Evolutionary conservation across 2,113 vertebrate genomes (phyloP).

Genomic region (Sylvicapra grimmia): DNA sequence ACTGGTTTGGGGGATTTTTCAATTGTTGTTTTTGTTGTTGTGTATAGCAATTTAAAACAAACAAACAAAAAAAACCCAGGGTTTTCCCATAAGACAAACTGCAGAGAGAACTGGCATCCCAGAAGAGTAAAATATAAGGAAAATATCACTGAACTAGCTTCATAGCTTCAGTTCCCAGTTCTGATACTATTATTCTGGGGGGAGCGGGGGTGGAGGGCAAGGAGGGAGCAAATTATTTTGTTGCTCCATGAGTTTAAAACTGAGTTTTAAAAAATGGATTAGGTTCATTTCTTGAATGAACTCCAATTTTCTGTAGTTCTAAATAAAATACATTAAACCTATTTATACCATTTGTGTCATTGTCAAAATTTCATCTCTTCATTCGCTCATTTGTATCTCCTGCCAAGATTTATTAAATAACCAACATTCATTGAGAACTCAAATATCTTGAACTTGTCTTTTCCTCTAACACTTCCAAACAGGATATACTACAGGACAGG

Average conservation of each 20-base stretch:
- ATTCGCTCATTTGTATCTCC: not conserved
- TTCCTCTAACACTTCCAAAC: not conserved
- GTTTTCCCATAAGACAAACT: not conserved
- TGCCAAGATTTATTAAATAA: not conserved
- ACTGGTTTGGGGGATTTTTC: not conserved
- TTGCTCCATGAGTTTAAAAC: not conserved
- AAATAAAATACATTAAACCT: not conserved
- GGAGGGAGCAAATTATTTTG: not conserved
- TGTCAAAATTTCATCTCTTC: not conserved
- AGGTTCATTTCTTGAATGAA: not conserved
- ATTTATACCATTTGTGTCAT: not conserved
- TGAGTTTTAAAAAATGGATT: not conserved
- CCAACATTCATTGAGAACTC: not conserved
- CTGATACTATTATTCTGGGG: not conserved
- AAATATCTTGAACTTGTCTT: not conserved
- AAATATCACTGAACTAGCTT: not conserved
- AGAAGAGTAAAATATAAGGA: not conserved
- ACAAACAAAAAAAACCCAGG: not conserved
- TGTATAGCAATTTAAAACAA: not conserved
- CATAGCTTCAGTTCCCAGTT: not conserved
- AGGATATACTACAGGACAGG: not conserved
- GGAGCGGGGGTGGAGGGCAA: too few relatives aligned
- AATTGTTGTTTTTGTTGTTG: not conserved
- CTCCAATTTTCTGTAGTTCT: not conserved
- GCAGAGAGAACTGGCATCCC: not conserved